phyloP scores from a whole-genome alignment of 2,113 vertebrate species.

The Dipodomys ordii region DNA sequence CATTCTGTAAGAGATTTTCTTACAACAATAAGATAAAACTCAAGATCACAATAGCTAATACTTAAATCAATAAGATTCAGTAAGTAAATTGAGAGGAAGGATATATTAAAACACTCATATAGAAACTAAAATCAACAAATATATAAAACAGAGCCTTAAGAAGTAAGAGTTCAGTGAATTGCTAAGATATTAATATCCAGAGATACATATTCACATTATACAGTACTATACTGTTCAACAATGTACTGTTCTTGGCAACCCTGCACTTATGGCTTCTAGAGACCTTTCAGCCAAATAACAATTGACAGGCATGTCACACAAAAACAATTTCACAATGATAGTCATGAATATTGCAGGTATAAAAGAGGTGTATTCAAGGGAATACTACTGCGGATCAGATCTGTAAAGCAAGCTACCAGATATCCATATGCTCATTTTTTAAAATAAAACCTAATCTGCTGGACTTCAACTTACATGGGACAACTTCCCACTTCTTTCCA shows the following conservation, averaged over 20 bases:
- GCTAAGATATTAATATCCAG: background rate
- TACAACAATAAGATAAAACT: background rate
- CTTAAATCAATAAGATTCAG: background rate
- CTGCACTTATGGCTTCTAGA: background rate
- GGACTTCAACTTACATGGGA: background rate
- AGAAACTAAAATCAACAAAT: background rate
- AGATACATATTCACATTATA: background rate
- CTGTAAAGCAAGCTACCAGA: background rate
- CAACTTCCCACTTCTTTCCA: background rate
- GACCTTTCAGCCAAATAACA: background rate
- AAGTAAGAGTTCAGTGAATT: background rate
- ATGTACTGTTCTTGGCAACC: background rate
- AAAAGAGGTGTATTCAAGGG: background rate
- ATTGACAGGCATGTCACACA: background rate
- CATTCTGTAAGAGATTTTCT: background rate
- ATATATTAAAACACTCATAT: background rate
- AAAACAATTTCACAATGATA: background rate
- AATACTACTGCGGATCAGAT: background rate
- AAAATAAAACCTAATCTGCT: background rate
- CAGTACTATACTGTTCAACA: background rate
- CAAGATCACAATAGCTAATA: background rate
- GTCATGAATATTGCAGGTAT: background rate
- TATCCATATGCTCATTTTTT: background rate
- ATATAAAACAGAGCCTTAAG: background rate
- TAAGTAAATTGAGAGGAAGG: background rate